phyloP scores from a whole-genome alignment of 1,140 invertebrate species.

The Pogonomyrmex californicus region DNA sequence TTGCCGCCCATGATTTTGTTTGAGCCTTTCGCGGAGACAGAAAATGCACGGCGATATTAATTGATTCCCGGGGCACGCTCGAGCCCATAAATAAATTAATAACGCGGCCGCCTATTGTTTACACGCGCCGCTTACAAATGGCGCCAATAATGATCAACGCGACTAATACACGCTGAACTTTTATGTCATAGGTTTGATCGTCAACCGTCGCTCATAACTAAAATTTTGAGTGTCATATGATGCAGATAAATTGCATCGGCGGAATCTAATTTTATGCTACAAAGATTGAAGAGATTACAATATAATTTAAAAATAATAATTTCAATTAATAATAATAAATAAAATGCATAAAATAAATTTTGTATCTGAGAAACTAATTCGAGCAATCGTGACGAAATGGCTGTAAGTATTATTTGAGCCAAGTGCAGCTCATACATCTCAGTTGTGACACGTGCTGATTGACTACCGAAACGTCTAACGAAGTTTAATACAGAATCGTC shows the following conservation, averaged over 20 bases:
- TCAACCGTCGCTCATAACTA: slow-evolving; percentile 20
- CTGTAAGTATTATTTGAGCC: not conserved
- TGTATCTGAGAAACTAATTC: not conserved
- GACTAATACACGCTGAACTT: slow-evolving; percentile 54
- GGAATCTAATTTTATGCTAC: not conserved
- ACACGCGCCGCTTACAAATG: slow-evolving; percentile 72
- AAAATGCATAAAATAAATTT: not conserved
- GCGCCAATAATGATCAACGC: slow-evolving; percentile 64
- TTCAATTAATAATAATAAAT: not conserved
- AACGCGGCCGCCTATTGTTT: slow-evolving; percentile 65
- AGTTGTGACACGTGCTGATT: slow-evolving; percentile 33
- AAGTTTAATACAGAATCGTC: slow-evolving; percentile 53
- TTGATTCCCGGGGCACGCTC: slow-evolving; percentile 61
- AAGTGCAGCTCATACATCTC: not conserved
- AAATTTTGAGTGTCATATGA: slow-evolving; percentile 16
- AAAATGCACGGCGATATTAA: slow-evolving; percentile 71
- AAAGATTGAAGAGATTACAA: not conserved
- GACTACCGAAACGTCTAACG: slow-evolving; percentile 21
- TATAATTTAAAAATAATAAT: slow-evolving; percentile 7
- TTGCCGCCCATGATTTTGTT: slow-evolving; percentile 70
- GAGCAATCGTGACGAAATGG: not conserved
- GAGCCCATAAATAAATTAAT: slow-evolving; percentile 73
- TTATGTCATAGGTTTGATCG: slow-evolving; percentile 41
- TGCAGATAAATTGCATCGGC: not conserved
- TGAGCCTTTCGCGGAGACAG: slow-evolving; percentile 62